Base-by-base conservation (phyloP, 2,888 invertebrate genomes). In the Dryobotodes eremita region DNA sequence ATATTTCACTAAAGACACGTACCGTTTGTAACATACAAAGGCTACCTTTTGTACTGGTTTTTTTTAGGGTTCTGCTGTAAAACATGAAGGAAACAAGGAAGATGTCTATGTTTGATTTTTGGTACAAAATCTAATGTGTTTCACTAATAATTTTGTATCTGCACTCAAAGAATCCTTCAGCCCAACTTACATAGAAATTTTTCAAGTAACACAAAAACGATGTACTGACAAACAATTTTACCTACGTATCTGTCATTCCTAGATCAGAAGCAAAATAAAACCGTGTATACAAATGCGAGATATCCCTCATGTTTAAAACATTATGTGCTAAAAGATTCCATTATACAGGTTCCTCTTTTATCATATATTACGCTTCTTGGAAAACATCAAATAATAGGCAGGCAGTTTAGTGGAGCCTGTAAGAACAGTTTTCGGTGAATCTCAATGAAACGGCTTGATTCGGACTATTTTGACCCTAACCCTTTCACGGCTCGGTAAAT, bases 351-450 rank as follows among this genome's bases (percentile, higher is more conserved):
- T 70, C 3, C 72, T 65, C 72, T 77, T 78, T 59, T 62, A 75
- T 62, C 68, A 84, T 50, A 80, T 79, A 75, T 83, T 71, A 75
- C 59, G 57, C 77, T 85, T 86, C 80, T 75, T 77, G 46, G 26
- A 75, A 77, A 71, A 62, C 64, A 71, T 83, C 75, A 71, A 64
- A 73, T 81, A 84, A 82, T 71, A 85, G 83, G 72, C 70, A 71
- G 80, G 31, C 76, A 55, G 79, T 76, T 79, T 74, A 85, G 64
- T 73, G 77, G 48, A 79, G 74, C 64, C 55, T 79, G 66, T 71
- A 64, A 79, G 80, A 86, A 74, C 68, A 85, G 75, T 82, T 88
- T 80, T 81, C 71, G 62, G 65, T 71, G 87, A 85, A 88, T 82
- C 71, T 79, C 73, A 80, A 88, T 82, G 73, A 81, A 73, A 77